phyloP scores from a whole-genome alignment of 1,140 invertebrate genomes.

The Leptopilina boulardi region DNA sequence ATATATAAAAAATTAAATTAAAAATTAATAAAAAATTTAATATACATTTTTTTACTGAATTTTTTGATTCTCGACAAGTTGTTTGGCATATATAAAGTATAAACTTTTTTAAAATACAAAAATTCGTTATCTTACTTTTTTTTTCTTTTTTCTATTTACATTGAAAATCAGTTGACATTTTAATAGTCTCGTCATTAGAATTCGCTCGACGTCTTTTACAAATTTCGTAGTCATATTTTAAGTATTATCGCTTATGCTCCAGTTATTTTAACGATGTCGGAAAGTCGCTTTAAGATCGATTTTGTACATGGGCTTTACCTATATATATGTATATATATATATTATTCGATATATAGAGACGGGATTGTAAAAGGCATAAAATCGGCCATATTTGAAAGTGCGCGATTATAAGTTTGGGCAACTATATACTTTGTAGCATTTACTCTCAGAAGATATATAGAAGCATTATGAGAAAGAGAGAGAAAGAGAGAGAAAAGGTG shows the following conservation, averaged over 20 bases:
- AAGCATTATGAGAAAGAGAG: neutral
- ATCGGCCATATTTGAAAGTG: constrained; percentile 8
- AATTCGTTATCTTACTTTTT: too few species aligned
- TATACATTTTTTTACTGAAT: too few species aligned
- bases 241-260: constrained; percentile 10
- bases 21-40: too few species aligned
- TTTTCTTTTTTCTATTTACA: neutral
- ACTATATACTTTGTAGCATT: neutral
- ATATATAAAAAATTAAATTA: too few species aligned
- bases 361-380: neutral
- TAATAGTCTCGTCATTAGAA: neutral
- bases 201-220: neutral
- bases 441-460: neutral
- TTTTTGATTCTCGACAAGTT: too few species aligned
- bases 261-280: constrained; percentile 6
- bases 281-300: neutral
- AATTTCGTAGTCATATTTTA: neutral
- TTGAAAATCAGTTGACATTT: neutral
- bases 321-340: too few species aligned
- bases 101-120: too few species aligned
- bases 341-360: neutral
- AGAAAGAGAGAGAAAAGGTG: neutral
- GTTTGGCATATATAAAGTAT: too few species aligned
- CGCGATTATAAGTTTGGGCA: neutral
- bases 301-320: constrained; percentile 17